These are phyloP conservation scores for Actenoides lindsayi DNA, from an alignment of 2,113 vertebrate species.

Conservation along the genomic window DNA sequence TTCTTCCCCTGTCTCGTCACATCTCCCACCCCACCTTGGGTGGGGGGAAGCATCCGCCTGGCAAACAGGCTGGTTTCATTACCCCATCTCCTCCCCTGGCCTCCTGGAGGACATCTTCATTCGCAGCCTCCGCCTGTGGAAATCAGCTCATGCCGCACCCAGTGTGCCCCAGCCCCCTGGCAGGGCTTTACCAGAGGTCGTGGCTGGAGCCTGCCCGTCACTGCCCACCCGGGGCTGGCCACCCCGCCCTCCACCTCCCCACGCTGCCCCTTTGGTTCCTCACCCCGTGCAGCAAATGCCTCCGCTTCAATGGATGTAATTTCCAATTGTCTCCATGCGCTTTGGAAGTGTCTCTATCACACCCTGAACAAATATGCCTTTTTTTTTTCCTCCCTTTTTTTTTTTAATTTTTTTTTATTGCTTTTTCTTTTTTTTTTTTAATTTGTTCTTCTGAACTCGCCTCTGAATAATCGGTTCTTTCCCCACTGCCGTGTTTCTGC, in stretches of 20 bases:
- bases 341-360: constrained; percentile 51
- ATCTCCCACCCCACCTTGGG: not conserved
- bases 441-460: constrained; percentile 55
- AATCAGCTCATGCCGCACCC: not conserved
- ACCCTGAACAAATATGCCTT: constrained; percentile 61
- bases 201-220: not conserved
- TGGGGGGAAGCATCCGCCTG: not conserved
- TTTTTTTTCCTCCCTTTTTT: not conserved
- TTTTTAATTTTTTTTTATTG: not conserved
- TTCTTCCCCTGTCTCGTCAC: not conserved
- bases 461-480: constrained; percentile 54
- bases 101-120: constrained; percentile 34
- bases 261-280: constrained; percentile 48
- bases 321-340: constrained; percentile 57
- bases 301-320: constrained; percentile 37
- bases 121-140: not conserved
- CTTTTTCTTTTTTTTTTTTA: not conserved
- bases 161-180: not conserved
- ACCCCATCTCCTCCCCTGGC: rapidly evolving
- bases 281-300: not conserved
- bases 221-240: not conserved
- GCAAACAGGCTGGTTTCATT: constrained; percentile 28
- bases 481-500: constrained; percentile 43
- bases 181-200: constrained; percentile 48
- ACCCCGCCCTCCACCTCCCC: constrained; percentile 28